These are phyloP conservation scores for Drosophila quinaria DNA, from an alignment of 2,888 invertebrate genomes.

Conservation along the genomic window DNA sequence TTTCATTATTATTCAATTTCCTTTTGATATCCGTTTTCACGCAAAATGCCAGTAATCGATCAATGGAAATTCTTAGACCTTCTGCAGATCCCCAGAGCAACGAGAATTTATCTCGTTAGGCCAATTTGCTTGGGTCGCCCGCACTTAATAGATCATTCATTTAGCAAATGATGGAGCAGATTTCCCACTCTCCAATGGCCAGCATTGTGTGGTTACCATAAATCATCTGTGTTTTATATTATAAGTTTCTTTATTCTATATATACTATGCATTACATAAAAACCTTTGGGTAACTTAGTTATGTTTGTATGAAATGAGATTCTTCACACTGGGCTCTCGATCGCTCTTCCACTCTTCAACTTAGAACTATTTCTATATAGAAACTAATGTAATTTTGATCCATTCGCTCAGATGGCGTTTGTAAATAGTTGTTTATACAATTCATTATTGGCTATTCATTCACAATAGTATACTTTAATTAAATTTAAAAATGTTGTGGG, in stretches of 20 bases:
- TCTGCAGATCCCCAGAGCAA: conserved; percentile 9
- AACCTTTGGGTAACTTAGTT: conserved; percentile 57
- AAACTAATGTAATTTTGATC: conserved; percentile 70
- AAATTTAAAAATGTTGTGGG: conserved; percentile 35
- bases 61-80: conserved; percentile 40
- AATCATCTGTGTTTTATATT: conserved; percentile 39
- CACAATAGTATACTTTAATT: conserved; percentile 20
- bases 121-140: conserved; percentile 77
- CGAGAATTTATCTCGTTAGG: conserved; percentile 8
- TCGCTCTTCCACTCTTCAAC: conserved; percentile 36
- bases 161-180: conserved; percentile 80
- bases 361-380: conserved; percentile 29
- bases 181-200: conserved; percentile 41
- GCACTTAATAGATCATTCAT: conserved; percentile 64
- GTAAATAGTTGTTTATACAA: conserved; percentile 42
- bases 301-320: conserved; percentile 22
- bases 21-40: conserved; percentile 60
- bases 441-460: conserved; percentile 8
- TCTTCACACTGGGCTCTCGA: conserved; percentile 43
- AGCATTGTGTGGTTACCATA: conserved; percentile 39
- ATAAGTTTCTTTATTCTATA: conserved; percentile 55
- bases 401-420: conserved; percentile 68
- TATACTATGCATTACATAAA: conserved; percentile 57
- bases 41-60: conserved; percentile 66
- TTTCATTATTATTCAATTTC: conserved; percentile 80